Conservation (phyloP, 2,113 vertebrate genomes). For the Indicator maculatus region DNA sequence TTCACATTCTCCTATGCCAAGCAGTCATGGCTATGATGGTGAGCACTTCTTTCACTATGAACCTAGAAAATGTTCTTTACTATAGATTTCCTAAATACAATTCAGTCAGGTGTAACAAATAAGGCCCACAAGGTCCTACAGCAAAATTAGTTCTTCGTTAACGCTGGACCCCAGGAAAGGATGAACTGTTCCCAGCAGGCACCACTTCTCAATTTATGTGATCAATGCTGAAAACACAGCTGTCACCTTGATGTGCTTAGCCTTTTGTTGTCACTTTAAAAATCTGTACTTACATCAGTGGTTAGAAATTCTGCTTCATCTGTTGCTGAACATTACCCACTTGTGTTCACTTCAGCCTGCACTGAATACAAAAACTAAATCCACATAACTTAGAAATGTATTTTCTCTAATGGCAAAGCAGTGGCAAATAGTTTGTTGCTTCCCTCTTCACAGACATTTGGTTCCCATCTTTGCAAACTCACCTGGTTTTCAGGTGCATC, state of each 20-base stretch:
- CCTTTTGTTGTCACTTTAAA: constrained; percentile 17
- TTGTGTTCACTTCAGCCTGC: not conserved
- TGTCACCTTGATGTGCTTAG: constrained; percentile 10
- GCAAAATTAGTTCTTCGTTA: constrained; percentile 16
- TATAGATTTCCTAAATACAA: not conserved
- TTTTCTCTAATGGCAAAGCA: not conserved
- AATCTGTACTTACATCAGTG: not conserved
- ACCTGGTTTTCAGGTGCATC: not conserved
- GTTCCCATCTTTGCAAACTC: not conserved
- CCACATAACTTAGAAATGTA: accelerated
- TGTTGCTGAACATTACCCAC: not conserved
- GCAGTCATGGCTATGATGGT: not conserved
- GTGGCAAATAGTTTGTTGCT: not conserved
- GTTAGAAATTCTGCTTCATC: constrained; percentile 20
- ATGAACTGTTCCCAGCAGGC: not conserved
- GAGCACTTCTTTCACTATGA: not conserved
- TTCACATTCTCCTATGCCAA: not conserved
- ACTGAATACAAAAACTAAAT: not conserved
- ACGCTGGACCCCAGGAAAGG: not conserved
- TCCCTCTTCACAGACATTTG: not conserved
- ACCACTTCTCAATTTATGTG: not conserved
- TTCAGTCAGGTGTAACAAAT: not conserved
- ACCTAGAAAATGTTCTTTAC: not conserved
- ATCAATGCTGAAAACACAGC: constrained; percentile 45
- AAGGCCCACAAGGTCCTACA: not conserved